Base-by-base conservation (phyloP, 1,140 invertebrate genomes). In the Cydia amplana region DNA sequence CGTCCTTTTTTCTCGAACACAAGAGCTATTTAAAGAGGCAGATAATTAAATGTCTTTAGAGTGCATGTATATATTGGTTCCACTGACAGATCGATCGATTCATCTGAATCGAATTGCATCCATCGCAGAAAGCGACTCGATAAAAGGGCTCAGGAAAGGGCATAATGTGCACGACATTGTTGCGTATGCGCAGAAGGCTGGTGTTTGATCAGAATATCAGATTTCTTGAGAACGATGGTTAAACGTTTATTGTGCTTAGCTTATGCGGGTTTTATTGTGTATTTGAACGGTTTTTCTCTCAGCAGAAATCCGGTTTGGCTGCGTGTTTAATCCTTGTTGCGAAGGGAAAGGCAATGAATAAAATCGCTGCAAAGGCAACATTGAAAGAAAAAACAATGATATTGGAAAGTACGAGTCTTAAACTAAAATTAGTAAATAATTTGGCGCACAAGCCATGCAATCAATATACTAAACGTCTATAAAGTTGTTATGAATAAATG, bases 181-280 rank as follows among this genome's bases (percentile, higher is more conserved):
- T 60, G 55, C 55, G 55, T 60, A 60, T 60, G 55, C 18, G n/a
- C 55, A 23, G 55, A 23, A 60, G 55, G 55, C 55, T 60, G 18
- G 55, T 60, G 55, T 60, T 60, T 60, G 55, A 60, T 60, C 55
- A 60, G 18, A 60, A 60, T 60, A 60, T 60, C 55, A 60, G 55
- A 60, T 60, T 60, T 60, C 55, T 60, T 60, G 18, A 60, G 55
- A 60, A 60, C 18, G 18, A 60, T 60, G 18, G 5, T 23, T 60
- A 60, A 60, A 60, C 55, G 55, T 60, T 60, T 60, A 20, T 60
- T 60, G 55, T 60, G 55, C 55, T 60, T 18, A 0, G 55, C 18
- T 60, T 60, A 60, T 60, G 55, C 55, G 18, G 55, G 55, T 60
- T 60, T 60, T 60, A 20, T 60, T 60, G 55, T 60, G 7, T 60